phyloP scores from a whole-genome alignment of 2,113 vertebrate species.

The Tragelaphus scriptus region DNA sequence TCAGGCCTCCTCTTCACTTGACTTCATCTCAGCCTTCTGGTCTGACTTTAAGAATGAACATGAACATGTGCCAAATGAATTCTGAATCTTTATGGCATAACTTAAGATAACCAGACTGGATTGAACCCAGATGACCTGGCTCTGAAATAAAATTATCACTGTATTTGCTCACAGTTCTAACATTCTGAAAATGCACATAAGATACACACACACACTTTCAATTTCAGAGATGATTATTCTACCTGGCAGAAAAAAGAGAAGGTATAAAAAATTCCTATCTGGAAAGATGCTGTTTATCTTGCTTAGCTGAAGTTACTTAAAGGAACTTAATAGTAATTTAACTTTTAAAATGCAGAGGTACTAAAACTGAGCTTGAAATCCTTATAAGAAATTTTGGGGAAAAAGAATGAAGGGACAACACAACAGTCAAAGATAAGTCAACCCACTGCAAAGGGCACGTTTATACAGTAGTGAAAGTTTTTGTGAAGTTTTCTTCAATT shows the following conservation, averaged over 20 bases:
- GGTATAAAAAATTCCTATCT: neutral
- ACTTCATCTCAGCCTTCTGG: neutral
- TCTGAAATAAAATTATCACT: neutral
- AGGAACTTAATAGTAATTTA: neutral
- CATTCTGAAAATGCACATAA: neutral
- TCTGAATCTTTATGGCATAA: neutral
- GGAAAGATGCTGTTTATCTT: neutral
- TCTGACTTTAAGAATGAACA: neutral
- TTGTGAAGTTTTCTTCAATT: neutral
- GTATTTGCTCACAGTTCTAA: neutral
- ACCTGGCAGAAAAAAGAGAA: neutral
- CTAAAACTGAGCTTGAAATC: neutral
- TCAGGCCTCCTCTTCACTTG: neutral
- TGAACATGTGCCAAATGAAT: neutral
- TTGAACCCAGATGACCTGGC: neutral
- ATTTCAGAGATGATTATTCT: neutral
- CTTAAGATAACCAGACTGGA: neutral
- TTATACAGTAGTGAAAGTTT: neutral
- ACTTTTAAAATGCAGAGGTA: neutral
- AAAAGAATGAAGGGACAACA: neutral
- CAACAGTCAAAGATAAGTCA: neutral
- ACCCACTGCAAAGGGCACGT: neutral
- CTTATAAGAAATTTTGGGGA: neutral
- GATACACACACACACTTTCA: neutral
- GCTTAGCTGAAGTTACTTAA: neutral